Evolutionary conservation across 2,113 vertebrate genomes (phyloP).

Genomic region (Verasper variegatus): DNA sequence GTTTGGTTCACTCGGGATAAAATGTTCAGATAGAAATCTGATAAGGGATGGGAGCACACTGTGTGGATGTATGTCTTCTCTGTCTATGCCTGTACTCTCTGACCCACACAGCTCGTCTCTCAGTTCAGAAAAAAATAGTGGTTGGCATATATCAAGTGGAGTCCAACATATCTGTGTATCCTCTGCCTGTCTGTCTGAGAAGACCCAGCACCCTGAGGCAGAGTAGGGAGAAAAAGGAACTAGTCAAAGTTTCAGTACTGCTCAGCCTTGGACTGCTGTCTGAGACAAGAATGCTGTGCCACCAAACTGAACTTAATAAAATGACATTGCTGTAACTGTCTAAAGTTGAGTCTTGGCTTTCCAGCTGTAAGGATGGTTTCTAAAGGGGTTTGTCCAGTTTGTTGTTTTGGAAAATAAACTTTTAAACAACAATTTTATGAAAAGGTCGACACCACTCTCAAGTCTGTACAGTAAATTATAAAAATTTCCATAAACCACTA

Average conservation of each 20-base stretch:
- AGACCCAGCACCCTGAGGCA: constrained; percentile 21
- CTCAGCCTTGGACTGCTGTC: constrained; percentile 52
- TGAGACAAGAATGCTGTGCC: constrained; percentile 52
- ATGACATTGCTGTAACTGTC: constrained; percentile 49
- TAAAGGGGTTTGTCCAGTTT: background rate
- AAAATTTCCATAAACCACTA: too few relatives aligned
- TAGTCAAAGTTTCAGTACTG: constrained; percentile 41
- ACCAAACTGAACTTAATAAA: constrained; percentile 28
- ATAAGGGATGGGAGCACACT: constrained; percentile 11
- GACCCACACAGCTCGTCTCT: constrained; percentile 28
- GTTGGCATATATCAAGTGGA: constrained; percentile 43
- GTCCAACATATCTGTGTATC: constrained; percentile 37
- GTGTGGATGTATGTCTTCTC: constrained; percentile 8
- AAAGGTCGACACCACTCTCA: background rate
- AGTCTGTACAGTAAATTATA: background rate
- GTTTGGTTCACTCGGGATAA: constrained; percentile 1
- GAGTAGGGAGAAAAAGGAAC: constrained; percentile 35
- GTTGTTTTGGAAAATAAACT: background rate
- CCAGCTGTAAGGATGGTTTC: background rate
- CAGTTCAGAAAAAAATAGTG: constrained; percentile 56
- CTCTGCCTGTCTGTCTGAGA: constrained; percentile 39
- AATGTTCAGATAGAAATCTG: constrained; percentile 9
- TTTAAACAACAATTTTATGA: background rate
- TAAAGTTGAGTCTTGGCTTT: constrained; percentile 17
- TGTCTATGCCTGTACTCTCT: constrained; percentile 24